These are phyloP conservation scores for Drosophila prolongata DNA, from an alignment of 2,888 invertebrate species.

Conservation along the genomic window DNA sequence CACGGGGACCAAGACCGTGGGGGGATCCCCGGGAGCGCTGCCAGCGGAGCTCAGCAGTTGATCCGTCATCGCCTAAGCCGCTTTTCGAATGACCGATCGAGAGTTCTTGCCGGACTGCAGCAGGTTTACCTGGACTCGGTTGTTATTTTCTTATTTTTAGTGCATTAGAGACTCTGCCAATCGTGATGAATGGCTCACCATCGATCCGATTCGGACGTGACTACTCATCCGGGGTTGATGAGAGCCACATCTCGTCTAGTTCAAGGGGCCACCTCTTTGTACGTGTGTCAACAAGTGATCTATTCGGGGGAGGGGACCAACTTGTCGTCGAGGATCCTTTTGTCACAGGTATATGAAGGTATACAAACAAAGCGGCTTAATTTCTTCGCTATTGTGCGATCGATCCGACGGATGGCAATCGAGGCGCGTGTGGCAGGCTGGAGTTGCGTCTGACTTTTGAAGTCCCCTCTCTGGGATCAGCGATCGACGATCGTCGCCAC, in stretches of 20 bases:
- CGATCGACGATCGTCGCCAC: constrained; percentile 67
- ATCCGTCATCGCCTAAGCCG: constrained; percentile 75
- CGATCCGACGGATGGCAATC: constrained; percentile 23
- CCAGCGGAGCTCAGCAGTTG: constrained; percentile 64
- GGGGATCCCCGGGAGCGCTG: constrained; percentile 45
- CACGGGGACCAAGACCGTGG: constrained; percentile 63
- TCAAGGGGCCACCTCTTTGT: constrained; percentile 52
- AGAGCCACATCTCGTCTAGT: constrained; percentile 39
- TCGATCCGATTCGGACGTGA: constrained; percentile 48
- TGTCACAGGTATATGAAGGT: constrained; percentile 55
- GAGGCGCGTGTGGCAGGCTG: constrained; percentile 73
- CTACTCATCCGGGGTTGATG: constrained; percentile 55
- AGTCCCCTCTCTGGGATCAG: constrained; percentile 38
- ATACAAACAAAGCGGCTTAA: constrained; percentile 62
- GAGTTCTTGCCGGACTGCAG: constrained; percentile 5
- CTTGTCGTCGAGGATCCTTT: constrained; percentile 65
- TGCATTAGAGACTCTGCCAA: constrained; percentile 42
- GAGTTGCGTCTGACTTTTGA: constrained; percentile 65
- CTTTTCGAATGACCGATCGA: constrained; percentile 34
- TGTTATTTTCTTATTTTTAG: constrained; percentile 24
- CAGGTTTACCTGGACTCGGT: constrained; percentile 43
- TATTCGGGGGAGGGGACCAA: constrained; percentile 29
- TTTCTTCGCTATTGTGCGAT: constrained; percentile 69
- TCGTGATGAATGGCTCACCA: constrained; percentile 54
- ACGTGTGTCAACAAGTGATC: constrained; percentile 69